Evolutionary conservation across 2,113 vertebrate genomes (phyloP), one percentile per base, ranked within the genome.

Genomic region (Centropristis striata): DNA sequence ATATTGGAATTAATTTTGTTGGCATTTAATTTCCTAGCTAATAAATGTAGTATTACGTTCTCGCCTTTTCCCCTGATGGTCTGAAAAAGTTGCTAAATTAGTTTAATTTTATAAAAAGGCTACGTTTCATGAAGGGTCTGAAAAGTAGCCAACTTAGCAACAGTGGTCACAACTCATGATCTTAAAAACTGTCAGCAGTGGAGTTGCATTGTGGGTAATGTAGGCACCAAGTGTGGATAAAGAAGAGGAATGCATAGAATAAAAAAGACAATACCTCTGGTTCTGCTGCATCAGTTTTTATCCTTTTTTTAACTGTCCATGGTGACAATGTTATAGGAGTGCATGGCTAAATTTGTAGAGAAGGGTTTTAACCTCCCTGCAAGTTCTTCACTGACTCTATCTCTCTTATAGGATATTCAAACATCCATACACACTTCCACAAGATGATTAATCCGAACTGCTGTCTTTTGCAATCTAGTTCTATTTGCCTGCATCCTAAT

Each of bases 401-500:
- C 5, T 28, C 23, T 7, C 12, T 63, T 12, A 42, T 69, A 20
- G 44, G 32, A 51, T 39, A 50, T 37, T 41, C 2, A 70, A 64
- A 37, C 28, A 68, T 49, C 3, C 41, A 37, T 54, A 36, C 36
- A 65, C 21, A 61, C 58, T 16, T 42, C 12, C 42, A 58, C 37
- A 15, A 47, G 42, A 51, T 36, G 53, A 64, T 67, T 73, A 44
- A 75, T 71, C 64, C 1, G 20, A 37, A 25, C 71, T 76, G 70
- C 36, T 72, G n/a, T 67, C 75, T 53, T 32, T 57, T 75, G 11
- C 58, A 68, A 21, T 74, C 58, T 71, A 57, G 4, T 23, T 66
- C 50, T 28, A 13, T 75, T 75, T 71, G 65, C 68, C 36, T 74
- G 60, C 55, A 49, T 57, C 51, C 54, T 74, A 28, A 75, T 88